These are phyloP conservation scores for Conus betulinus DNA, from an alignment of 1,140 invertebrate genomes.

Conservation along the genomic window DNA sequence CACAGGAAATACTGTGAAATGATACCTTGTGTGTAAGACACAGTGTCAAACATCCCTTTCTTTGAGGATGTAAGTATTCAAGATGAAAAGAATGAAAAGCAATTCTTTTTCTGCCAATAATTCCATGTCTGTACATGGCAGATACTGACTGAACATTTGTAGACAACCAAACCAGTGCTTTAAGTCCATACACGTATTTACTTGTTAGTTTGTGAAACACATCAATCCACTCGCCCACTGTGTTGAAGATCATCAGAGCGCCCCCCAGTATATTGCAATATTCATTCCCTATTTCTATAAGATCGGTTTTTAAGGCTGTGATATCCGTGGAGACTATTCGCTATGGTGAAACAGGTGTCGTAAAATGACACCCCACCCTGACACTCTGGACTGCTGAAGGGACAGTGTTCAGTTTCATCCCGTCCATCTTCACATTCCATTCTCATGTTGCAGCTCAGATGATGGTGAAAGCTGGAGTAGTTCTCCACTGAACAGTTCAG, in stretches of 20 bases:
- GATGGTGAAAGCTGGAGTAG: neutral
- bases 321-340: no score
- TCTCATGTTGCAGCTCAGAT: slow-evolving; percentile 20
- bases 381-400: slow-evolving; percentile 15
- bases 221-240: no score
- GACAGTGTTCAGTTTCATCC: slow-evolving; percentile 18
- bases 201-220: neutral
- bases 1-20: neutral
- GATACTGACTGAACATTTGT: neutral
- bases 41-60: neutral
- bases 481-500: neutral
- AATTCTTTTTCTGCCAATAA: neutral
- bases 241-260: neutral
- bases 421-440: neutral
- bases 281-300: no score
- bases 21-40: neutral
- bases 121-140: neutral
- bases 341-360: neutral
- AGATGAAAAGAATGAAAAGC: neutral
- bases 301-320: no score
- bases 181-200: neutral
- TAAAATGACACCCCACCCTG: neutral
- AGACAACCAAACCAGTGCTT: no score
- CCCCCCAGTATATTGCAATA: neutral
- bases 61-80: neutral